phyloP scores from a whole-genome alignment of 2,888 invertebrate genomes.

The Phortica magna region DNA sequence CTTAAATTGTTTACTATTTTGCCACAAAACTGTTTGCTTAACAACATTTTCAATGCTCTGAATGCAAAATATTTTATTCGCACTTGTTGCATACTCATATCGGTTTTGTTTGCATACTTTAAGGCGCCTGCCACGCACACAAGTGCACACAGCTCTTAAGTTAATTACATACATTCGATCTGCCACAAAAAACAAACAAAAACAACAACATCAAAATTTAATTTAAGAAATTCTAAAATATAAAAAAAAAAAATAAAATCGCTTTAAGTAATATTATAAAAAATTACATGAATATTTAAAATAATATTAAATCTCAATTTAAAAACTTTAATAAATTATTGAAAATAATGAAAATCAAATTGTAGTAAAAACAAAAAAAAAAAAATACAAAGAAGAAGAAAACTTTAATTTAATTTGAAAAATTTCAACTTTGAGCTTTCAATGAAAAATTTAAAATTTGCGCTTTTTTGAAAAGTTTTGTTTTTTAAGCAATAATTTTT shows the following conservation, averaged over 20 bases:
- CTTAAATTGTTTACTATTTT: background rate
- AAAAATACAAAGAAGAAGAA: conserved; percentile 43
- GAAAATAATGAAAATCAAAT: conserved; percentile 61
- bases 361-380: conserved; percentile 37
- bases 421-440: conserved; percentile 57
- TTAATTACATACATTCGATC: conserved; percentile 51
- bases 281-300: background rate
- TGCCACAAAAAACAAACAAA: conserved; percentile 55
- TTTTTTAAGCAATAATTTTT: conserved; percentile 18
- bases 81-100: background rate
- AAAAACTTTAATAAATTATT: conserved; percentile 58
- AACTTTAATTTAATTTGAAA: conserved; percentile 64
- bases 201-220: conserved; percentile 20
- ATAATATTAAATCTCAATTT: background rate
- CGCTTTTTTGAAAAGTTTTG: conserved; percentile 38
- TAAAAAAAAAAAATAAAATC: conserved; percentile 46
- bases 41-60: background rate
- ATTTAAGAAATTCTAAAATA: background rate
- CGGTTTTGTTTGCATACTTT: conserved; percentile 3
- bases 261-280: conserved; percentile 60
- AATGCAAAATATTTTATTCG: background rate
- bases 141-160: background rate
- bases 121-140: background rate
- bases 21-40: background rate
- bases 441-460: conserved; percentile 25